Percentiles rank a stretch among this genome's conserved stretches.
These are phyloP conservation scores for Amphibalanus amphitrite DNA, from an alignment of 1,140 invertebrate species.

Conservation along the genomic window DNA sequence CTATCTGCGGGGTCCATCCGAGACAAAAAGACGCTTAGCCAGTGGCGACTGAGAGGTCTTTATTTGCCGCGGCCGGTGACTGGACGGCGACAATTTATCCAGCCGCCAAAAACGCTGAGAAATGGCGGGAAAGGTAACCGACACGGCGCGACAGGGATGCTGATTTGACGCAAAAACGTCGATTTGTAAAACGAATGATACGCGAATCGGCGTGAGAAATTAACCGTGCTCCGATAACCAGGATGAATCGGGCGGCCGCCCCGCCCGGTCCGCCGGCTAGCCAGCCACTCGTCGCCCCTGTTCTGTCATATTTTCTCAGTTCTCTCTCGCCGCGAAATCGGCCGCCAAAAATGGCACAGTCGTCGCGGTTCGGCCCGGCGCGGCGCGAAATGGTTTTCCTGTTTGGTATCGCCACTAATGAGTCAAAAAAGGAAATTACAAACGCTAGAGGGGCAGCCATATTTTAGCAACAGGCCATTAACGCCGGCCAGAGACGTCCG, in stretches of 20 bases:
- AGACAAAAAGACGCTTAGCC: neutral
- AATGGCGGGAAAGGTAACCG: neutral
- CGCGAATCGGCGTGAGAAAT: neutral
- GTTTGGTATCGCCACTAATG: neutral
- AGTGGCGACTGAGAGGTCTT: neutral
- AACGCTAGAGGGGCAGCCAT: neutral
- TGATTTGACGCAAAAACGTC: neutral
- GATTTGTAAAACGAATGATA: constrained; percentile 1
- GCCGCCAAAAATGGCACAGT: no score
- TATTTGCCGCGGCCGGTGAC: neutral
- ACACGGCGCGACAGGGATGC: neutral
- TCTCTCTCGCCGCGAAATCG: no score
- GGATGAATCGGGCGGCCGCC: neutral
- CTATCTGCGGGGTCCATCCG: neutral
- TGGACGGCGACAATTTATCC: neutral
- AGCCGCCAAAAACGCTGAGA: neutral
- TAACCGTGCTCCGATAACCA: neutral
- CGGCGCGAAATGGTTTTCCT: neutral
- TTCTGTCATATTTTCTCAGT: no score
- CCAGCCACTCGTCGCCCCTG: no score
- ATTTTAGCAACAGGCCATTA: neutral
- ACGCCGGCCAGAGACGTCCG: neutral
- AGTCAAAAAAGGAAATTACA: constrained; percentile 2
- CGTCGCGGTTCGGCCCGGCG: no score
- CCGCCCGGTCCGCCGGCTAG: no score